These are phyloP conservation scores for Heliconius sara DNA, from an alignment of 2,888 invertebrate genomes.

Conservation along the genomic window DNA sequence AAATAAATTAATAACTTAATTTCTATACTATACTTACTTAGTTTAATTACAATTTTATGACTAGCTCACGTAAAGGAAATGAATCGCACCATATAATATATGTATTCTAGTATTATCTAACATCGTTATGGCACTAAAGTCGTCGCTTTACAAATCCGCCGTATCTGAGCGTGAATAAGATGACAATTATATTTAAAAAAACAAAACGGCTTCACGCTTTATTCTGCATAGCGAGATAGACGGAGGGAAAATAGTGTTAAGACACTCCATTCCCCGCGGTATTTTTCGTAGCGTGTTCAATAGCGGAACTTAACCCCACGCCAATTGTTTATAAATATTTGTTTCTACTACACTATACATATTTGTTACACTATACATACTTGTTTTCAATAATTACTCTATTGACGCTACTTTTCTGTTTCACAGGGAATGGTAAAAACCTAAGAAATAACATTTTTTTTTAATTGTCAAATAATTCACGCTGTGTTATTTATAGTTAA, in stretches of 20 bases:
- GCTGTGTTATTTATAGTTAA: slow-evolving; percentile 14
- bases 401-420: not conserved
- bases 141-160: slow-evolving; percentile 35
- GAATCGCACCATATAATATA: slow-evolving; percentile 68
- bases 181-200: not conserved
- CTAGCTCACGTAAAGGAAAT: slow-evolving; percentile 73
- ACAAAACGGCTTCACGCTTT: not conserved
- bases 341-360: not conserved
- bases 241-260: not conserved
- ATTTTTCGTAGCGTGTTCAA: not conserved
- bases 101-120: slow-evolving; percentile 57
- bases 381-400: not conserved
- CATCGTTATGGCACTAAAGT: slow-evolving; percentile 50
- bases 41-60: slow-evolving; percentile 63
- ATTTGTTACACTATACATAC: not conserved
- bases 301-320: too few relatives aligned
- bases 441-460: not conserved
- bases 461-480: slow-evolving; percentile 13
- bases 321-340: not conserved
- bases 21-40: slow-evolving; percentile 41
- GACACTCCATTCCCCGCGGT: too few relatives aligned
- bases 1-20: slow-evolving; percentile 47
- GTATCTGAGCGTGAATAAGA: not conserved
- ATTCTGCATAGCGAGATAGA: not conserved
- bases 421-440: not conserved